Conservation (phyloP, 2,888 invertebrate species). For the Strigamia transsilvanica region DNA sequence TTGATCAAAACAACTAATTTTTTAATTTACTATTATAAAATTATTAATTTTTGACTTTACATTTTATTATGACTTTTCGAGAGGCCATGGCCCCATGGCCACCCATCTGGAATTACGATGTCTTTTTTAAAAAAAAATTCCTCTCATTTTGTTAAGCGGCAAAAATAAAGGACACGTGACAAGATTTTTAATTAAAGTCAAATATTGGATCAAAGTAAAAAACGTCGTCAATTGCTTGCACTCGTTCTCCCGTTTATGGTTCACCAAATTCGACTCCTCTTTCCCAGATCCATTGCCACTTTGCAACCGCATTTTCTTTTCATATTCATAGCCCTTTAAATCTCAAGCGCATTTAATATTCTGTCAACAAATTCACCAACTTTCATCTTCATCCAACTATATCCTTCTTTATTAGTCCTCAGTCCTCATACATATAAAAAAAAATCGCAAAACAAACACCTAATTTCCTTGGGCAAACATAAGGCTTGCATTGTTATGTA, state of each 20-base stretch:
- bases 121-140: not conserved
- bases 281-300: slow-evolving; percentile 9
- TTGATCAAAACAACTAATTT: no score
- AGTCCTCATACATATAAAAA: not conserved
- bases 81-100: no score
- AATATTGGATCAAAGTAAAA: slow-evolving; percentile 46
- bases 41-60: no score
- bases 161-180: slow-evolving; percentile 45
- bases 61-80: no score
- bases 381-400: not conserved
- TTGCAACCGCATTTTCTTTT: not conserved
- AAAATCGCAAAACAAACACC: not conserved
- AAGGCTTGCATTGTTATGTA: no score
- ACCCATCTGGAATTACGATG: not conserved
- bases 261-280: slow-evolving; percentile 3
- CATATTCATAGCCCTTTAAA: not conserved
- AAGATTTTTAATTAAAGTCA: slow-evolving; percentile 47
- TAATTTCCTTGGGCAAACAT: no score
- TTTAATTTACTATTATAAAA: no score
- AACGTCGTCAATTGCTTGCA: not conserved
- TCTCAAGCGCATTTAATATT: not conserved
- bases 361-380: slow-evolving; percentile 19
- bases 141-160: slow-evolving; percentile 7
- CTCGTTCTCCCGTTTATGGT: slow-evolving; percentile 18
- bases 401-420: not conserved